A percentile compares a stretch with the other conserved stretches of the same genome.
These are phyloP conservation scores for Glareola pratincola DNA, from an alignment of 2,113 vertebrate species.

Conservation along the genomic window DNA sequence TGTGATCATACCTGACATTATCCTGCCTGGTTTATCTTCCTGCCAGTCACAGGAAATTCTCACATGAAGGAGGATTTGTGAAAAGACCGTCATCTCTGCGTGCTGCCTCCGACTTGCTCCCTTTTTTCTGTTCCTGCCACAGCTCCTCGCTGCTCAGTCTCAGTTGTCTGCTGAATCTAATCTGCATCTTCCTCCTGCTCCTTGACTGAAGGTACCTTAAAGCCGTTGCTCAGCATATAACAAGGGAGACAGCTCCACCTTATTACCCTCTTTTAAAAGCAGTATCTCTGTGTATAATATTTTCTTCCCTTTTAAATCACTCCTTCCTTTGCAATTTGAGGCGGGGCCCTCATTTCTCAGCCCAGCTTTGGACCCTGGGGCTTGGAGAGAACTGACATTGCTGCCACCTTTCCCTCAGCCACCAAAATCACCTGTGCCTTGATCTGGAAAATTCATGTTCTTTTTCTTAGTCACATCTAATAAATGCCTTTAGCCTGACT, in stretches of 20 bases:
- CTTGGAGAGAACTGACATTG: neutral
- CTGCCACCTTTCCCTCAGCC: neutral
- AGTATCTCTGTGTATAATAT: neutral
- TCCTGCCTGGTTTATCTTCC: neutral
- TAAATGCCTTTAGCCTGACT: neutral
- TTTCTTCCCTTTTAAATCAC: neutral
- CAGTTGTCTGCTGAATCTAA: conserved; percentile 17
- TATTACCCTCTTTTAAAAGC: neutral
- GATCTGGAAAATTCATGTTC: neutral
- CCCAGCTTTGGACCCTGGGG: neutral
- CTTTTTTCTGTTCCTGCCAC: conserved; percentile 17
- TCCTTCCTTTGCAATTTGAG: neutral
- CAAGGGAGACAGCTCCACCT: neutral
- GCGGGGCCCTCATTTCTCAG: neutral
- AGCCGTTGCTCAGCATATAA: neutral
- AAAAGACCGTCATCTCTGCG: neutral
- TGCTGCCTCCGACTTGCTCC: neutral
- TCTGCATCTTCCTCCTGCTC: neutral
- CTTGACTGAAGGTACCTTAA: neutral
- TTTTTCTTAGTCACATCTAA: neutral
- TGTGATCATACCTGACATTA: neutral
- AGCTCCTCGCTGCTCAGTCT: conserved; percentile 19
- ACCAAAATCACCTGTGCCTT: neutral
- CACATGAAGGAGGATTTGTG: conserved; percentile 52
- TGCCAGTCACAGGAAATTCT: conserved; percentile 34